Evolutionary conservation across 1,140 invertebrate species (phyloP).

Genomic region (Trichonephila clavata): DNA sequence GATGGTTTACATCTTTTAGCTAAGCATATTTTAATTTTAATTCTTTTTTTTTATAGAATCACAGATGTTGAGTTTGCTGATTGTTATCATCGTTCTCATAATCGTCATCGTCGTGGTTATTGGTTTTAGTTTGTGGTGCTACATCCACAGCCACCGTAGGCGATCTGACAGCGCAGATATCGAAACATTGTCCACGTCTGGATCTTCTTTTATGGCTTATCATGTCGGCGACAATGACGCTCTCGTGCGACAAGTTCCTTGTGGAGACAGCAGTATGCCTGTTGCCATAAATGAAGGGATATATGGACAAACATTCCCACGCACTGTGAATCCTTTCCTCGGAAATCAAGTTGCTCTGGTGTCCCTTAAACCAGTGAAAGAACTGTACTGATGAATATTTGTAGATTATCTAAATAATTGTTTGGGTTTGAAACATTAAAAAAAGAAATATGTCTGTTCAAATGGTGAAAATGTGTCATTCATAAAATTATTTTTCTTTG

Average conservation of each 20-base stretch:
- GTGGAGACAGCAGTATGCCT: background rate
- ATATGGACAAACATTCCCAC: slow-evolving; percentile 41
- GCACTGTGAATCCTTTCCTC: slow-evolving; percentile 53
- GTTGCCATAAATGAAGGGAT: slow-evolving; percentile 30
- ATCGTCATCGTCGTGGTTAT: slow-evolving; percentile 65
- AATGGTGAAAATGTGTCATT: background rate
- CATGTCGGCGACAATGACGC: slow-evolving; percentile 62
- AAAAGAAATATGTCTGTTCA: background rate
- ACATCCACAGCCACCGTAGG: slow-evolving; percentile 55
- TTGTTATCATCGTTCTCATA: slow-evolving; percentile 64
- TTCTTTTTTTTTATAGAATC: slow-evolving; percentile 43
- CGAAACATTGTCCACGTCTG: slow-evolving; percentile 73
- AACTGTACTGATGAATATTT: slow-evolving; percentile 57
- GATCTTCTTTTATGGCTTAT: slow-evolving; percentile 73
- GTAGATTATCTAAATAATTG: background rate
- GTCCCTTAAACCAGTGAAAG: slow-evolving; percentile 70
- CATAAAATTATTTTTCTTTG: slow-evolving; percentile 16
- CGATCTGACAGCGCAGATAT: slow-evolving; percentile 61
- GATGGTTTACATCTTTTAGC: no score
- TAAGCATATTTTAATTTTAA: background rate
- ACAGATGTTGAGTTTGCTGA: slow-evolving; percentile 68
- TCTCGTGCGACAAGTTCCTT: slow-evolving; percentile 12
- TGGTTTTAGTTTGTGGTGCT: slow-evolving; percentile 70
- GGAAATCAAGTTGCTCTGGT: slow-evolving; percentile 68
- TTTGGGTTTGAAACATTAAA: slow-evolving; percentile 14